Evolutionary conservation across 1,140 invertebrate species (phyloP).

Genomic region (Ctenoplectra terminalis): DNA sequence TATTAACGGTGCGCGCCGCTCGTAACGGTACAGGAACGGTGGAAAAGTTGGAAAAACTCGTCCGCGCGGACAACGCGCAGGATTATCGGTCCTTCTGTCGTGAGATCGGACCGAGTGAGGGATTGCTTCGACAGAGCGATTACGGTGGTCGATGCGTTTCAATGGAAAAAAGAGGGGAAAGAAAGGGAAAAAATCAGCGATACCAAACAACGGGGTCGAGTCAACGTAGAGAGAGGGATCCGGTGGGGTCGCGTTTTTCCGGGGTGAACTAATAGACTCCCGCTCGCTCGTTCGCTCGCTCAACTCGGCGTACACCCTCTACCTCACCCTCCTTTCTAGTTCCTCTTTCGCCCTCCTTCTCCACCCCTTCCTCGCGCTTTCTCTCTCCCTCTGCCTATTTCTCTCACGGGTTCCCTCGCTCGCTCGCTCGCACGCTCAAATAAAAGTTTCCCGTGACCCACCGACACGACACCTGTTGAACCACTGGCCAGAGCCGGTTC

Average conservation of each 20-base stretch:
- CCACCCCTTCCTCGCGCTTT: constrained; percentile 50
- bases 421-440: constrained; percentile 75
- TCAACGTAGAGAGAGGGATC: constrained; percentile 63
- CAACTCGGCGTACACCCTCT: constrained; percentile 65
- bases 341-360: constrained; percentile 51
- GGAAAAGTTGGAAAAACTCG: constrained; percentile 47
- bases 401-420: constrained; percentile 49
- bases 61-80: constrained; percentile 56
- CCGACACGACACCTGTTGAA: constrained; percentile 82
- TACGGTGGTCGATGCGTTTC: constrained; percentile 76
- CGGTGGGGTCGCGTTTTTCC: constrained; percentile 78
- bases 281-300: constrained; percentile 67
- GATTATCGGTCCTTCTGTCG: constrained; percentile 67
- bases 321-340: constrained; percentile 54
- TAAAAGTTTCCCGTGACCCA: constrained; percentile 81
- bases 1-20: constrained; percentile 33
- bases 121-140: constrained; percentile 75
- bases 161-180: constrained; percentile 70
- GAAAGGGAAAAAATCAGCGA: constrained; percentile 76
- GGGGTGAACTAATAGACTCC: constrained; percentile 80
- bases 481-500: constrained; percentile 69
- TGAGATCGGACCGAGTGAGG: constrained; percentile 66
- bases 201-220: constrained; percentile 73
- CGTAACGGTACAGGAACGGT: background rate
- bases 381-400: constrained; percentile 47